Evolutionary conservation across 1,140 invertebrate species (phyloP), one percentile per base, ranked within the genome.

Genomic region (Hylaeus volcanicus): DNA sequence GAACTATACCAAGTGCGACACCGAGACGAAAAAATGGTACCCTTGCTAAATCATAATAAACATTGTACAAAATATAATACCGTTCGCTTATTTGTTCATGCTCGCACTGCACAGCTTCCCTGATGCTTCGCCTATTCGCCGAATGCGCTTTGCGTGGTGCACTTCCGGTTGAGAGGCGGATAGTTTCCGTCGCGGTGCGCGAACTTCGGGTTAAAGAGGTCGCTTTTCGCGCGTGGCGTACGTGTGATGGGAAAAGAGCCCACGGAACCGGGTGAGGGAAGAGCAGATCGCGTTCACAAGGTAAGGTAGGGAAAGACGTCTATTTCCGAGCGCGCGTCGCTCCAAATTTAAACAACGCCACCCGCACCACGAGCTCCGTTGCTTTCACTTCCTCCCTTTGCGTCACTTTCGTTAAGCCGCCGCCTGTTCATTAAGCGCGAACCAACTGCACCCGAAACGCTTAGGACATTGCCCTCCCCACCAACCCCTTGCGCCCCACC

Each of bases 261-360:
- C 37, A 56, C 1, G 70, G 53, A 72, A 65, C 43, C 56, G 43
- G 39, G 80, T 11, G 66, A 81, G 72, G 74, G 83, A 37, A 55
- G 69, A 80, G 74, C 76, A 58, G 74, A 74, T 83, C 74, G 74
- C 75, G 61, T 81, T 56, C 72, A 37, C 80, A 86, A 82, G 81
- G 81, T 88, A 84, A 84, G 64, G 73, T 56, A 85, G 82, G 81
- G 79, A 79, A 74, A 68, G 68, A 69, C 78, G 66, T 86, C 87
- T 88, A 88, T 88, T 88, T 85, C 83, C 74, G 85, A 78, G 80
- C 76, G 71, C 77, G 61, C 64, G 77, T 41, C 77, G 85, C 81
- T 82, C 87, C 85, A 88, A 88, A 88, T 88, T 88, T 88, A 88
- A 80, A 84, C 86, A 78, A 88, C 85, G 71, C 86, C 85, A 88